phyloP scores from a whole-genome alignment of 1,140 invertebrate genomes.

The Ooceraea biroi region DNA sequence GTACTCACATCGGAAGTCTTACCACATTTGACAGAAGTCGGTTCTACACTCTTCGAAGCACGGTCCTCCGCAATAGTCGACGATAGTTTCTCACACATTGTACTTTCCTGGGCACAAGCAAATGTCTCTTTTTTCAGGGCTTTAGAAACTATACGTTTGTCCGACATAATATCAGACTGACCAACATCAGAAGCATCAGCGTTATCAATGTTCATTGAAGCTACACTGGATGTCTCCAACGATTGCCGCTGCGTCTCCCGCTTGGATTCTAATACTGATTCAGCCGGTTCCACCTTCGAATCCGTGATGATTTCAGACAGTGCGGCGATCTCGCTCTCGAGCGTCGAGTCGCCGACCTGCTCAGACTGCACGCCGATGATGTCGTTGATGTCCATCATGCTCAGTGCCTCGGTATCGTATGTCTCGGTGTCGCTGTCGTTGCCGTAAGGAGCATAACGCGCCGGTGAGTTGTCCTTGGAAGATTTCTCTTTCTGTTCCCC shows the following conservation, averaged over 20 bases:
- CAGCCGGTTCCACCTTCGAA: conserved; percentile 66
- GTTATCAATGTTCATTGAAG: background rate
- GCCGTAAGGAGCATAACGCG: conserved; percentile 73
- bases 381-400: conserved; percentile 82
- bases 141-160: background rate
- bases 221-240: background rate
- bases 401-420: conserved; percentile 77
- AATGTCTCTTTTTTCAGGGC: background rate
- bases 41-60: background rate
- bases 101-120: background rate
- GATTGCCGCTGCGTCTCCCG: background rate
- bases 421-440: conserved; percentile 78
- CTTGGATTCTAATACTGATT: background rate
- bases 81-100: background rate
- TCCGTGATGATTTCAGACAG: conserved; percentile 84
- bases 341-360: conserved; percentile 79
- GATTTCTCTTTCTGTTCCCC: conserved; percentile 66
- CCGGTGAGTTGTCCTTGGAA: conserved; percentile 67
- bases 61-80: background rate
- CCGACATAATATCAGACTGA: background rate
- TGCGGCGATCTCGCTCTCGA: conserved; percentile 84
- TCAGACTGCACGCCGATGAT: conserved; percentile 80
- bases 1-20: conserved; percentile 8
- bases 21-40: background rate
- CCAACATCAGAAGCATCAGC: background rate